Conservation (phyloP, 2,113 vertebrate genomes). For the Ploceus nigricollis region DNA sequence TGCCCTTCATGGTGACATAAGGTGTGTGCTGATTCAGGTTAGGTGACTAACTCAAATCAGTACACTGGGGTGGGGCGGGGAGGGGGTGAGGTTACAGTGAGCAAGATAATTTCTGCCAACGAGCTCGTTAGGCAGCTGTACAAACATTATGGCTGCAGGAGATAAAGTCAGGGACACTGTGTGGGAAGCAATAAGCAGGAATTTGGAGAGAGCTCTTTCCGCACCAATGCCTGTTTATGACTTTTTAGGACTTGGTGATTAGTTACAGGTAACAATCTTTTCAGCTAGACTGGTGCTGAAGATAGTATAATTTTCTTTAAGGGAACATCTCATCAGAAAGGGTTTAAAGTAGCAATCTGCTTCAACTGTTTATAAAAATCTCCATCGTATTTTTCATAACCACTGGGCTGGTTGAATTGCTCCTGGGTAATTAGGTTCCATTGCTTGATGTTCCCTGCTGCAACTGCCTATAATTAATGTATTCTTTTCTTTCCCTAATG, state of each 20-base stretch:
- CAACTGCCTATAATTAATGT: neutral
- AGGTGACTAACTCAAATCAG: neutral
- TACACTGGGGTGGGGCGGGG: too few relatives aligned
- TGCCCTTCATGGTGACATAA: neutral
- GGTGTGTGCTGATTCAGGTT: rapidly evolving
- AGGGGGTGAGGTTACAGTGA: neutral
- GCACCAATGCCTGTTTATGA: neutral
- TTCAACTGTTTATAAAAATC: neutral
- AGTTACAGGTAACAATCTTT: neutral
- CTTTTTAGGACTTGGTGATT: neutral
- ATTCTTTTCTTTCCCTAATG: neutral
- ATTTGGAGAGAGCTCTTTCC: neutral
- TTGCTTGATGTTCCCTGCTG: neutral
- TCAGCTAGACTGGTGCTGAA: neutral
- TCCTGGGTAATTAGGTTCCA: neutral
- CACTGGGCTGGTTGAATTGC: neutral
- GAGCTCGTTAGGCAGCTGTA: neutral
- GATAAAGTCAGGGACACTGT: neutral
- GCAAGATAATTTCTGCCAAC: neutral
- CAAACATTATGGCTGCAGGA: neutral
- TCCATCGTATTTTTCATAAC: neutral
- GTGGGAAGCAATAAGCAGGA: neutral
- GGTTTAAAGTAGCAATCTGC: neutral
- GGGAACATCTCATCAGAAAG: neutral
- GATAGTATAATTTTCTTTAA: neutral